Percentiles rank a stretch among this genome's conserved stretches.
These are phyloP conservation scores for Aurelia coerulea DNA, from an alignment of 30 jellyfish, hydroid and myxozoan genomes.

Conservation along the genomic window DNA sequence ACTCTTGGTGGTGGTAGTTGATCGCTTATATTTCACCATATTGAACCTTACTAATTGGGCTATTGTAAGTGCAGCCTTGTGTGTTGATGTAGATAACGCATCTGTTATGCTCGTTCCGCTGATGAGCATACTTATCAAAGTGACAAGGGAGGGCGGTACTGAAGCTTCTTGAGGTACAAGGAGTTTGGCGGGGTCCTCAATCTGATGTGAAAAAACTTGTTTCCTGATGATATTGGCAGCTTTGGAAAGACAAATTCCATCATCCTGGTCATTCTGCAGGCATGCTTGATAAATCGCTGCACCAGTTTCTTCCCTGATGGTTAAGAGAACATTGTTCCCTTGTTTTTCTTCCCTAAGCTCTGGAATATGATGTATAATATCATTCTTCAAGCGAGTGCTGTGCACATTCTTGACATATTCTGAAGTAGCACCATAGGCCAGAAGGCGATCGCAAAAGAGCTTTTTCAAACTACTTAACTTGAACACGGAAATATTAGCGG, in stretches of 20 bases:
- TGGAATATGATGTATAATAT: background rate
- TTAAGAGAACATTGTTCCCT: conserved; percentile 8
- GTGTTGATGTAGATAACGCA: background rate
- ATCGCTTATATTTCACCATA: conserved; percentile 34
- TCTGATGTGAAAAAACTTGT: background rate
- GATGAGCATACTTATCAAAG: background rate
- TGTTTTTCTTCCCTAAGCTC: conserved; percentile 23
- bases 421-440: background rate
- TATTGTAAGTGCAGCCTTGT: background rate
- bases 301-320: conserved; percentile 10
- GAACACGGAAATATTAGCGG: background rate
- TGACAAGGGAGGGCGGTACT: background rate
- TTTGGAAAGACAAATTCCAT: conserved; percentile 24
- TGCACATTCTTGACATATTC: background rate
- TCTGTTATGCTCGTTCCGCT: conserved; percentile 10
- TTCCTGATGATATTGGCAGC: conserved; percentile 31
- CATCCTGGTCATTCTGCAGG: background rate
- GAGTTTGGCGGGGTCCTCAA: too few species aligned
- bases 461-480: background rate
- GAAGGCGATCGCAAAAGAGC: background rate
- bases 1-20: conserved; percentile 17
- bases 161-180: background rate
- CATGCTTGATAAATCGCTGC: conserved; percentile 25
- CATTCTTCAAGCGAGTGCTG: conserved; percentile 24
- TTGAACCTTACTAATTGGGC: conserved; percentile 20